These are phyloP conservation scores for Amphiprion clarkii DNA, from an alignment of 2,797 vertebrate genomes.

Conservation along the genomic window DNA sequence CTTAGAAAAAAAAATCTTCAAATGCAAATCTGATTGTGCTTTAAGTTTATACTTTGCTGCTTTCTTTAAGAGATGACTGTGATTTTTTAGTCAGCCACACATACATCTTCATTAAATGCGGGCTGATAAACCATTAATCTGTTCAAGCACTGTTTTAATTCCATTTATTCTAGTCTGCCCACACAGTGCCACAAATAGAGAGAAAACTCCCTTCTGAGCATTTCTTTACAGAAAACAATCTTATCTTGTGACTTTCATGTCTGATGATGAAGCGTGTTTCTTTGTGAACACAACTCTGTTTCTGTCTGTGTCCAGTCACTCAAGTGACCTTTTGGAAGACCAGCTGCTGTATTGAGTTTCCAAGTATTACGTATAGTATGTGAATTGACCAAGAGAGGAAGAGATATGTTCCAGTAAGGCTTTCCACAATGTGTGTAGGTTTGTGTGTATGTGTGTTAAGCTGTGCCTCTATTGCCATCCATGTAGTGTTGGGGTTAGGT, in stretches of 20 bases:
- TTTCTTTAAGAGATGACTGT: conserved; percentile 78
- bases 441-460: conserved; percentile 43
- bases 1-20: conserved; percentile 63
- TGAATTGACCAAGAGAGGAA: conserved; percentile 80
- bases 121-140: conserved; percentile 84
- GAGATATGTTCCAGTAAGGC: conserved; percentile 78
- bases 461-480: conserved; percentile 77
- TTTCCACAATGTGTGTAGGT: conserved; percentile 41
- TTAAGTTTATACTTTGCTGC: conserved; percentile 63
- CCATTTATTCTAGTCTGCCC: conserved; percentile 73
- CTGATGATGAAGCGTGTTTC: conserved; percentile 49
- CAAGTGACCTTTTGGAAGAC: conserved; percentile 69
- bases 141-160: conserved; percentile 76
- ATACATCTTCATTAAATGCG: conserved; percentile 84
- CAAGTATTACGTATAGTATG: conserved; percentile 69
- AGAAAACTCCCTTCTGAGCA: conserved; percentile 60
- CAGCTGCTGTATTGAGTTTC: conserved; percentile 71
- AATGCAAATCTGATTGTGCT: conserved; percentile 71
- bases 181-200: conserved; percentile 66
- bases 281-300: conserved; percentile 45
- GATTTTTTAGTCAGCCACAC: conserved; percentile 72
- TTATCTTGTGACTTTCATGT: conserved; percentile 47
- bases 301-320: conserved; percentile 57
- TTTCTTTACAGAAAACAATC: conserved; percentile 62
- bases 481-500: conserved; percentile 81